Evolutionary conservation across 2,888 invertebrate genomes (phyloP).

Genomic region (Machimus rusticus): DNA sequence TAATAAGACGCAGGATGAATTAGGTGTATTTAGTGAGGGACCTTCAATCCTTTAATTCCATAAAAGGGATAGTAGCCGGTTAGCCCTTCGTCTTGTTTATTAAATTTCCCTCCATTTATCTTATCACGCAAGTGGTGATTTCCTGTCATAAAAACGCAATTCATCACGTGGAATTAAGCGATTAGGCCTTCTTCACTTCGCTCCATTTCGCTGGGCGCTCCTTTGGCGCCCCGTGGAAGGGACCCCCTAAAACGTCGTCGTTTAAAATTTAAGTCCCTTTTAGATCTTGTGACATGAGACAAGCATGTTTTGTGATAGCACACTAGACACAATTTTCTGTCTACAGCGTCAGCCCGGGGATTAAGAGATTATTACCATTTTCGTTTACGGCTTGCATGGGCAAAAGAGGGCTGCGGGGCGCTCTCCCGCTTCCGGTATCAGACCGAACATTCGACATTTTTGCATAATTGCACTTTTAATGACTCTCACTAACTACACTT

Average conservation of each 20-base stretch:
- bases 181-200: background rate
- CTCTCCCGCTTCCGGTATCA: background rate
- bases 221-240: background rate
- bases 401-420: background rate
- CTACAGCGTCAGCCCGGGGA: constrained; percentile 5
- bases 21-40: background rate
- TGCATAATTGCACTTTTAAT: constrained; percentile 35
- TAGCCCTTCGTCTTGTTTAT: background rate
- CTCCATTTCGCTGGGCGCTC: background rate
- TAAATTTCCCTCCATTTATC: constrained; percentile 28
- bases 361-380: constrained; percentile 15
- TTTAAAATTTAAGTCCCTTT: constrained; percentile 28
- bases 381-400: background rate
- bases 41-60: background rate
- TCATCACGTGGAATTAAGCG: constrained; percentile 39
- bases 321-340: constrained; percentile 1
- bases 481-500: constrained; percentile 25
- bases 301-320: constrained; percentile 14
- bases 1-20: background rate
- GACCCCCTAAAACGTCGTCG: background rate
- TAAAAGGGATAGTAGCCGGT: background rate
- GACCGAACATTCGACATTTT: constrained; percentile 1
- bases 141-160: constrained; percentile 36
- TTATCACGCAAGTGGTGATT: constrained; percentile 31
- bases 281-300: constrained; percentile 8